These are phyloP conservation scores for Graptemys geographica DNA, from an alignment of 2,797 vertebrate species.

Conservation along the genomic window DNA sequence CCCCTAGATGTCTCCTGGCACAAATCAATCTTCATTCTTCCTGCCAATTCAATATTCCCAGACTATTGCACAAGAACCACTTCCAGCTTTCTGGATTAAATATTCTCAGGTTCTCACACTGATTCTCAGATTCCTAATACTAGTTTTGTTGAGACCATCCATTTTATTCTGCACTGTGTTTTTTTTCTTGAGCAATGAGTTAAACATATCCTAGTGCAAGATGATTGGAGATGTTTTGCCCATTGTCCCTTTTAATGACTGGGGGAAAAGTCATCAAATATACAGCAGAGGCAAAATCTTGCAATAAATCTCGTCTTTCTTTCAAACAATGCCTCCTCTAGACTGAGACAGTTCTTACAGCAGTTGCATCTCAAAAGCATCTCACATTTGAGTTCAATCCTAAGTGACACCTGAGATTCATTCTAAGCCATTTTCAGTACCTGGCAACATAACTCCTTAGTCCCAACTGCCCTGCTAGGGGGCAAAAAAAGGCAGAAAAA, in stretches of 20 bases:
- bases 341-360: background rate
- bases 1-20: background rate
- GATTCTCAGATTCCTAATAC: background rate
- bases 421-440: background rate
- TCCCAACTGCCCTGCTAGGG: background rate
- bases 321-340: background rate
- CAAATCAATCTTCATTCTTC: constrained; percentile 6
- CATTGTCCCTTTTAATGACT: background rate
- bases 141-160: background rate
- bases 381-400: background rate
- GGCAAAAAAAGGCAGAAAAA: background rate
- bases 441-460: background rate
- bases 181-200: background rate
- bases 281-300: background rate
- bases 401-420: background rate
- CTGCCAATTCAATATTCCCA: background rate
- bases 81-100: background rate
- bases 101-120: background rate
- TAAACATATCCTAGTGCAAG: background rate
- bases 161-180: background rate
- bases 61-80: background rate
- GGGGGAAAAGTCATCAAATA: background rate
- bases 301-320: background rate
- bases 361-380: background rate
- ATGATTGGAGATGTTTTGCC: background rate